Evolutionary conservation across 2,797 vertebrate genomes (phyloP).

Genomic region (Brachymystax lenok): DNA sequence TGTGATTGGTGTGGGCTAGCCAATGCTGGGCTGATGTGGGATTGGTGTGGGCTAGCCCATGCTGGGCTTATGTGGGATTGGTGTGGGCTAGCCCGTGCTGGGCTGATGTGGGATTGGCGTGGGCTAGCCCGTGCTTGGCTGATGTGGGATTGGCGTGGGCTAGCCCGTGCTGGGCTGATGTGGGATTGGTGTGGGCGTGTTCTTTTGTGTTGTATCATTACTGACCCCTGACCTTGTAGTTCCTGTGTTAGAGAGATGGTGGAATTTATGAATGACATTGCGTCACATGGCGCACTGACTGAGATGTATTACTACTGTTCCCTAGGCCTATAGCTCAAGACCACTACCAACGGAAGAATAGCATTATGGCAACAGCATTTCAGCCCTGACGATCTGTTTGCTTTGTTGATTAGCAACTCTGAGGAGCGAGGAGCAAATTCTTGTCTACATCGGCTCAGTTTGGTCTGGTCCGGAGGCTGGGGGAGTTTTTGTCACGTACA

Average conservation of each 20-base stretch:
- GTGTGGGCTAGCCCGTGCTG: too few species aligned
- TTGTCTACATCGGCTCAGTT: constrained; percentile 1
- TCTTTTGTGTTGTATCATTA: not conserved
- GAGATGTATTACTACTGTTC: constrained; percentile 63
- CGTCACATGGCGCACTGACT: constrained; percentile 48
- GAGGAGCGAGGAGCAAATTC: constrained; percentile 26
- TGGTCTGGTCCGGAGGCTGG: not conserved
- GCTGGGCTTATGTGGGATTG: too few species aligned
- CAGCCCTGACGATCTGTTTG: constrained; percentile 58
- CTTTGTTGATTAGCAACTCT: constrained; percentile 68
- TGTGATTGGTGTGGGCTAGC: too few species aligned
- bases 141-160: too few species aligned
- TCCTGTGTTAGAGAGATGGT: not conserved
- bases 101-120: too few species aligned
- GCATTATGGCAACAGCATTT: constrained; percentile 24
- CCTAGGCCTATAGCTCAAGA: constrained; percentile 40
- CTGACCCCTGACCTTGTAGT: not conserved
- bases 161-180: too few species aligned
- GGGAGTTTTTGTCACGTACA: not conserved
- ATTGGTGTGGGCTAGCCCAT: too few species aligned
- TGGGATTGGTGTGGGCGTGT: not conserved
- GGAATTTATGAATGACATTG: constrained; percentile 51
- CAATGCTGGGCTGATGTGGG: too few species aligned
- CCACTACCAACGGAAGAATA: constrained; percentile 46
- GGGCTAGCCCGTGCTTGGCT: too few species aligned